Evolutionary conservation across 2,888 invertebrate genomes (phyloP), one percentile per base, ranked within the genome.

Genomic region (Sturmia bella): DNA sequence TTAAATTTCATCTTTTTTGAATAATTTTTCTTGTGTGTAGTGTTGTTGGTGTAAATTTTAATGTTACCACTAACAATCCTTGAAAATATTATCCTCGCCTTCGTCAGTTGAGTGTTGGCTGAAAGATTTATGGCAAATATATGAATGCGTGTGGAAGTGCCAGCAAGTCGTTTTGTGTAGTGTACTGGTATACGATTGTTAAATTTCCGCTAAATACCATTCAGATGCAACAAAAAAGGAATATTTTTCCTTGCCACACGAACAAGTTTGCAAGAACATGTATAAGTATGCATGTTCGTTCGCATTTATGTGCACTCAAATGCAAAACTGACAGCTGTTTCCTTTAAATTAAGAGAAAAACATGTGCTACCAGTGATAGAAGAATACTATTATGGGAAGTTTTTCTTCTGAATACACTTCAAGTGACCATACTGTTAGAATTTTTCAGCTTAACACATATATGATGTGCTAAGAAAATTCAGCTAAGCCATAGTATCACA

Each of bases 171-270:
- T 75, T 70, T 52, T 27, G 15, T 2, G 52, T n/a, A n/a, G n/a
- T 63, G 52, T 63, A 27, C 48, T 70, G 70, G 45, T 72, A 45
- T 61, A 61, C 54, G 72, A 68, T 76, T 76, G 48, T 80, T 68
- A 80, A 80, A 68, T 57, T 73, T 69, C 45, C 57, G 76, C 68
- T 81, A 81, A 77, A 77, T 69, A 61, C 66, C 37, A 37, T 56
- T 72, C 50, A 37, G 13, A 50, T 72, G 76, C 54, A 12, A 61
- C 37, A 76, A 76, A 63, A 72, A n/a, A n/a, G n/a, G n/a, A n/a
- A 41, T 63, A 37, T 64, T 50, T 41, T 21, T 7, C 61, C 39
- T 32, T 64, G 63, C 48, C 50, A 24, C 48, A 64, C 43, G 24
- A 9, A 59, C 17, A 2, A n/a, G 24, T 12, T 19, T 43, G 61